These are phyloP conservation scores for Parapsyche elsis DNA, from an alignment of 1,140 invertebrate species.

Conservation along the genomic window DNA sequence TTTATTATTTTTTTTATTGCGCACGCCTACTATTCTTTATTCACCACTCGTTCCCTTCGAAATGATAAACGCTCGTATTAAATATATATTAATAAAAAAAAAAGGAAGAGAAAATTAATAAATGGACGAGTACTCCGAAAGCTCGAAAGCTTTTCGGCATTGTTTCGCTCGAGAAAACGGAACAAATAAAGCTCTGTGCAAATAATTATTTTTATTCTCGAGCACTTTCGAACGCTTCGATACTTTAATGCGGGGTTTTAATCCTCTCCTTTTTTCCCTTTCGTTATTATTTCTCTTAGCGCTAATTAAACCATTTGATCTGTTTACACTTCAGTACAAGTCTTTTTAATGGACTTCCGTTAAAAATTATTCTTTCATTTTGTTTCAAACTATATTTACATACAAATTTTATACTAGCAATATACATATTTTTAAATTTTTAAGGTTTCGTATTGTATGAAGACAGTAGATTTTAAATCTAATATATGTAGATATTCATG, in stretches of 20 bases:
- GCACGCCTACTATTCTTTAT: neutral
- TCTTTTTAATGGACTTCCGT: no score
- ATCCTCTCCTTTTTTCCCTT: neutral
- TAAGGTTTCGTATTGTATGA: no score
- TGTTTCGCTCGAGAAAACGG: neutral
- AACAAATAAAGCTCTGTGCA: neutral
- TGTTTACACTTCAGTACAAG: no score
- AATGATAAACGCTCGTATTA: constrained; percentile 24
- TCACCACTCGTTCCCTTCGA: neutral
- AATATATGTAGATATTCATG: no score
- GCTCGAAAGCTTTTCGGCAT: neutral
- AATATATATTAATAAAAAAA: constrained; percentile 21
- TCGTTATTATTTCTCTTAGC: no score
- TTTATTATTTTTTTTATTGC: constrained; percentile 20
- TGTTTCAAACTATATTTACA: no score
- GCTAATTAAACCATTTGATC: no score
- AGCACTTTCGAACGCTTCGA: neutral
- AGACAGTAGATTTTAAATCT: no score
- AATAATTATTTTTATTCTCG: neutral
- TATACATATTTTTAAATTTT: no score
- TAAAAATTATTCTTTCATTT: no score
- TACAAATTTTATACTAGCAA: no score
- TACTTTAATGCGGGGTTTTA: neutral
- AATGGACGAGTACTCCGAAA: neutral
- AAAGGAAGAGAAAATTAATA: neutral